Base-by-base conservation (phyloP, 1,140 invertebrate species). In the Drosophila kanapiae region DNA sequence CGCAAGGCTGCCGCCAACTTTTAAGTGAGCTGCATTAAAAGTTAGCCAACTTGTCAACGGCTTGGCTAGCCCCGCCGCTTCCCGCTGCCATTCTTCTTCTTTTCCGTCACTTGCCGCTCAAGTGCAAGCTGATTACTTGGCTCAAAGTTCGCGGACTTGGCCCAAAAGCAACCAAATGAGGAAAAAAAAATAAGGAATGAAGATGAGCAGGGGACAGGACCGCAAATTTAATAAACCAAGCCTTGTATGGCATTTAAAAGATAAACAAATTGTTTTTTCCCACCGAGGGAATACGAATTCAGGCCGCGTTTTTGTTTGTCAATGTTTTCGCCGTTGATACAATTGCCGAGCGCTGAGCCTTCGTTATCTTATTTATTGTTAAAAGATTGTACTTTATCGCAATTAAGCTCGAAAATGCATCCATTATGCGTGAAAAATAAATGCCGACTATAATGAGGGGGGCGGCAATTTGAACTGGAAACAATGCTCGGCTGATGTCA, bases 1-100 rank as follows among this genome's bases (percentile, higher is more conserved):
- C 67, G 57, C 51, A 35, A 49, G 40, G 53, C 58, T 62, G 68
- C 33, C 63, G 54, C 61, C 67, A 88, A 88, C 80, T 88, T 88
- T 88, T 88, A 90, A 84, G 85, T 81, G 74, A 88, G 74, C 62
- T 69, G 85, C 84, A 88, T 88, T 88, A 88, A 88, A 88, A 88
- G 85, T 90, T 88, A 90, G 78, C 64, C 70, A 90, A 88, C 61
- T 88, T 88, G 81, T 90, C 85, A 90, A 78, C 84, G 74, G 81
- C 43, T 75, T 75, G 74, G 60, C 59, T 74, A 63, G 62, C 47
- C 60, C 51, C 16, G 6, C 16, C 14, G 6, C 10, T 13, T 13
- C 40, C 42, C 42, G 8, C 33, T 14, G 27, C 18, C 27, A 10
- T 33, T 23, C 8, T n/a, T 23, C 53, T 38, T 23, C 68, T 27